These are phyloP conservation scores for Arenicola marina DNA, from an alignment of 2,888 invertebrate species.

Conservation along the genomic window DNA sequence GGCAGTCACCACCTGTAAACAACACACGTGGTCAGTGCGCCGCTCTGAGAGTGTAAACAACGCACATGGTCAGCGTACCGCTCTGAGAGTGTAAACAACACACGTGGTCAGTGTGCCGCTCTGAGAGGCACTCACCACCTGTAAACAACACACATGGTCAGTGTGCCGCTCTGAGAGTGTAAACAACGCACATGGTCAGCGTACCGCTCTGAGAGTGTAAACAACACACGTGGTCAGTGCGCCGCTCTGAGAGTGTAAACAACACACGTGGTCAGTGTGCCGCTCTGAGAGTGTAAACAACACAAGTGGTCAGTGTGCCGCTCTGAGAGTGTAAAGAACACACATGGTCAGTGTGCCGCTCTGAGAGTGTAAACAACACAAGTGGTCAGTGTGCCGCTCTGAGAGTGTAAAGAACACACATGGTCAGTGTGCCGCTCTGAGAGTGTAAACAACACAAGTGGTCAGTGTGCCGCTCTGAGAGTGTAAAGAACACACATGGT, in stretches of 20 bases:
- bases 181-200: constrained; percentile 59
- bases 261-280: constrained; percentile 59
- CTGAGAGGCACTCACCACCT: constrained; percentile 60
- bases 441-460: constrained; percentile 61
- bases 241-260: constrained; percentile 59
- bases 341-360: constrained; percentile 57
- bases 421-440: constrained; percentile 55
- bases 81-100: constrained; percentile 60
- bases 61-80: constrained; percentile 58
- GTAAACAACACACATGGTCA: constrained; percentile 60
- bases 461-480: constrained; percentile 57
- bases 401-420: constrained; percentile 61
- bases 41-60: constrained; percentile 60
- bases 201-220: constrained; percentile 59
- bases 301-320: constrained; percentile 58
- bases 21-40: constrained; percentile 58
- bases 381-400: constrained; percentile 55
- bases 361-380: constrained; percentile 61
- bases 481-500: constrained; percentile 60
- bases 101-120: constrained; percentile 57
- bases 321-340: constrained; percentile 60
- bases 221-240: constrained; percentile 59
- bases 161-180: constrained; percentile 58
- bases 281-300: constrained; percentile 60
- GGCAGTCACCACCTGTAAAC: constrained; percentile 59